Percentiles rank a stretch among this genome's conserved stretches.
Conservation (phyloP, 1,140 invertebrate genomes). For the Caerostris darwini region DNA sequence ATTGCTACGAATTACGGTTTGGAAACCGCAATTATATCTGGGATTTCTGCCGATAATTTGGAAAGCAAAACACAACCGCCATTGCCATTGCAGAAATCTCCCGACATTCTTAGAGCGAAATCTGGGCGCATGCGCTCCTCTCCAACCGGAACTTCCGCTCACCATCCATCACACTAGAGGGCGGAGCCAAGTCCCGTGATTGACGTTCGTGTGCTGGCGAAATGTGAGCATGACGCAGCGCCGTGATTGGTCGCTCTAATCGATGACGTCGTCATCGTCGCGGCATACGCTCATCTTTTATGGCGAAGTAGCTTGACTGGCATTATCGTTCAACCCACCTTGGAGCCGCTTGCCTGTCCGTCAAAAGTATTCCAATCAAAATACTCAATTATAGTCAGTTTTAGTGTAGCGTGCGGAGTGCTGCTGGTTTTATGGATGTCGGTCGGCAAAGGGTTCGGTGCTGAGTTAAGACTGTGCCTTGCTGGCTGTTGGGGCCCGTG, state of each 20-base stretch:
- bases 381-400: conserved; percentile 79
- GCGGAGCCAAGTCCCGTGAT: conserved; percentile 78
- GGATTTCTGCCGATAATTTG: not conserved
- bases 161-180: conserved; percentile 53
- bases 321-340: conserved; percentile 80
- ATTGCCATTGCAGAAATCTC: conserved; percentile 59
- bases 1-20: not conserved
- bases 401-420: conserved; percentile 76
- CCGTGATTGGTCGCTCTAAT: conserved; percentile 80
- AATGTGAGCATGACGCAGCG: conserved; percentile 80
- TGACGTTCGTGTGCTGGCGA: conserved; percentile 78
- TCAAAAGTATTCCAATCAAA: conserved; percentile 79
- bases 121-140: conserved; percentile 63
- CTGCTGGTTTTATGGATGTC: conserved; percentile 77
- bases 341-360: conserved; percentile 78
- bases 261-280: conserved; percentile 81
- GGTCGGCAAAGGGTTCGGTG: conserved; percentile 65
- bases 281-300: conserved; percentile 81
- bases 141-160: conserved; percentile 76
- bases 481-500: conserved; percentile 64
- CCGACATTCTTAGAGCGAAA: conserved; percentile 65
- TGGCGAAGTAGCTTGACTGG: conserved; percentile 81
- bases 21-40: not conserved
- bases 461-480: conserved; percentile 48
- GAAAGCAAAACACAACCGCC: conserved; percentile 35